These are phyloP conservation scores for Uropetala carovei DNA, from an alignment of 2,888 invertebrate genomes.

Conservation along the genomic window DNA sequence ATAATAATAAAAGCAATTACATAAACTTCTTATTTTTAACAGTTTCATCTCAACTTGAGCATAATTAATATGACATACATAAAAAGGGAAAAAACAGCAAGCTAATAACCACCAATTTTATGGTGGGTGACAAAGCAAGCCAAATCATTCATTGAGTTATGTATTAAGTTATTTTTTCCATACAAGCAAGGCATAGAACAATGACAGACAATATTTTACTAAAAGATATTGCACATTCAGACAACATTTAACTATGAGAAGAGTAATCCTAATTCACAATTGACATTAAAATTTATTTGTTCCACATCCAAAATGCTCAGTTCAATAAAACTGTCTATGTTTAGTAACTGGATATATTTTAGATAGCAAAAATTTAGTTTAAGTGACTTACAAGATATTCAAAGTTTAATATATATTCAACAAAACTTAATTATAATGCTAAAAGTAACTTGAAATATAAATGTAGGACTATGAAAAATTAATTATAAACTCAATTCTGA, in stretches of 20 bases:
- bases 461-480: too few species aligned
- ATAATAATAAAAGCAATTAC: background rate
- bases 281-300: background rate
- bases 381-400: background rate
- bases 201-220: background rate
- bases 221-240: background rate
- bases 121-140: slow-evolving; percentile 26
- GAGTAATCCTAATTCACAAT: background rate
- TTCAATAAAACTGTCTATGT: background rate
- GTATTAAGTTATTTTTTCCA: slow-evolving; percentile 13
- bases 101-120: background rate
- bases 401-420: too few species aligned
- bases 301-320: slow-evolving; percentile 6
- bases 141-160: slow-evolving; percentile 34
- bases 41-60: background rate
- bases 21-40: background rate
- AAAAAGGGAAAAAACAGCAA: background rate
- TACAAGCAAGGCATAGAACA: background rate
- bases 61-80: background rate
- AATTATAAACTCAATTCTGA: too few species aligned
- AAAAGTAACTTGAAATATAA: too few species aligned
- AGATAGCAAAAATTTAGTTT: too few species aligned
- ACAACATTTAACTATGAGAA: background rate
- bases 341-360: background rate
- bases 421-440: too few species aligned